Percentiles rank a stretch among this genome's conserved stretches.
phyloP scores from a whole-genome alignment of 64 coral and sea anemone genomes.

The Montipora capricornis region DNA sequence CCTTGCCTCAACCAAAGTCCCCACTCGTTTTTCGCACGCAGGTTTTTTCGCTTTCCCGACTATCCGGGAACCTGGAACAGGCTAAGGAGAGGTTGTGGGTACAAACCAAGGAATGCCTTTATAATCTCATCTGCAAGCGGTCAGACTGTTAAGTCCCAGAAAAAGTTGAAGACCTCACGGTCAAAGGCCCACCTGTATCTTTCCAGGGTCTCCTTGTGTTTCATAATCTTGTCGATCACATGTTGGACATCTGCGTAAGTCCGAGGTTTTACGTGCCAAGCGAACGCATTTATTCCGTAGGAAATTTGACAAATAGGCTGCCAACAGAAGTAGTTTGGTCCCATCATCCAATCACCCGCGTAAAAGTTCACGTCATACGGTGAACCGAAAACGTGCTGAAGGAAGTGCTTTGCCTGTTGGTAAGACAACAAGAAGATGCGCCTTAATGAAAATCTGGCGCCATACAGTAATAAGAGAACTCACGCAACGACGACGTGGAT shows the following conservation, averaged over 20 bases:
- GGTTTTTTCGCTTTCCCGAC: too few species aligned
- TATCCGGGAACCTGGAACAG: too few species aligned
- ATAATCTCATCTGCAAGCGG: too few species aligned
- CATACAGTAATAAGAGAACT: too few species aligned
- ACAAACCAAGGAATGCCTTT: too few species aligned
- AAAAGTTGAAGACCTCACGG: not conserved
- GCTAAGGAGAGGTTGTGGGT: too few species aligned
- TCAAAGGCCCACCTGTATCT: conserved; percentile 48
- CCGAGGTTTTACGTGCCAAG: not conserved
- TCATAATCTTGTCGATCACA: conserved; percentile 58
- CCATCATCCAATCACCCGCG: conserved; percentile 80
- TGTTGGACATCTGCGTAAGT: conserved; percentile 44
- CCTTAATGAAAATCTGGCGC: not conserved
- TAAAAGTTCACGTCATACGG: conserved; percentile 93
- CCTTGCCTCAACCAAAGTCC: too few species aligned
- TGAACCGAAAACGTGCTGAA: conserved; percentile 74
- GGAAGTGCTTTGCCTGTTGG: conserved; percentile 81
- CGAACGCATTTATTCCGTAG: conserved; percentile 25
- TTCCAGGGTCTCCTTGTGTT: conserved; percentile 39
- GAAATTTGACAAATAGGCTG: conserved; percentile 61
- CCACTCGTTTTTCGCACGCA: too few species aligned
- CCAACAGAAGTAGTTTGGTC: conserved; percentile 89
- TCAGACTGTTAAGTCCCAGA: too few species aligned
- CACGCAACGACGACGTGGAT: too few species aligned
- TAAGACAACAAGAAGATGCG: not conserved